These are phyloP conservation scores for Zaprionus lineosus DNA, from an alignment of 2,888 invertebrate species.

Conservation along the genomic window DNA sequence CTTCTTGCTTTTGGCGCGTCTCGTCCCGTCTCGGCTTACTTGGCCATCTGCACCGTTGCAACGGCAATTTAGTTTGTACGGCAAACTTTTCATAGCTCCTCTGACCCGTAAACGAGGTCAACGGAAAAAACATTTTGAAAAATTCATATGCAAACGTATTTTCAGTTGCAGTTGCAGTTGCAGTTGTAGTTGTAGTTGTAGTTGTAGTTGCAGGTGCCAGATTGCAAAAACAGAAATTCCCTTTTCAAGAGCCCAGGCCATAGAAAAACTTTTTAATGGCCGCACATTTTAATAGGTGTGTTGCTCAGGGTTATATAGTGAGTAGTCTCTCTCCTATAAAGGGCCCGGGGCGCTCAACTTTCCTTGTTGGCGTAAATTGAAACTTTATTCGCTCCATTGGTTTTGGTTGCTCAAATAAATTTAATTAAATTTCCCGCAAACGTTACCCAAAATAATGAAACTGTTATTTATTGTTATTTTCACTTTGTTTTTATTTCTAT, in stretches of 20 bases:
- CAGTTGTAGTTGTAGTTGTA: conserved; percentile 67
- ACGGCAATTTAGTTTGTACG: conserved; percentile 72
- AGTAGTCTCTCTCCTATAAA: conserved; percentile 1
- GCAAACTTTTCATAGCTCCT: conserved; percentile 69
- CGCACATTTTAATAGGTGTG: conserved; percentile 67
- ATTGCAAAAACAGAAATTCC: conserved; percentile 53
- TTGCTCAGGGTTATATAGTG: conserved; percentile 44
- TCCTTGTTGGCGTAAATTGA: conserved; percentile 20
- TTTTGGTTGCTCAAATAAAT: neutral
- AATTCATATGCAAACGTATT: conserved; percentile 75
- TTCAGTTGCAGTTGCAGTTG: conserved; percentile 61
- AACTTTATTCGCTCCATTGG: conserved; percentile 36
- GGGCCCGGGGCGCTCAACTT: neutral
- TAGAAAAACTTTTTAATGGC: conserved; percentile 70
- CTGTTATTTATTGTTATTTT: too few relatives aligned
- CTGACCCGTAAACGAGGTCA: conserved; percentile 76
- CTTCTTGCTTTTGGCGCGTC: neutral
- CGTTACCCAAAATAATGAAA: too few relatives aligned
- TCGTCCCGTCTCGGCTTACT: neutral
- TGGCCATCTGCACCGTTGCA: conserved; percentile 34
- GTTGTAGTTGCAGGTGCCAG: conserved; percentile 62
- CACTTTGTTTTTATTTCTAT: too few relatives aligned
- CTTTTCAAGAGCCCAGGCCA: conserved; percentile 44
- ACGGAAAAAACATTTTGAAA: conserved; percentile 72
- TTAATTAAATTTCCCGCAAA: neutral